Conservation (phyloP, 2,113 vertebrate species). For the Camelus bactrianus region DNA sequence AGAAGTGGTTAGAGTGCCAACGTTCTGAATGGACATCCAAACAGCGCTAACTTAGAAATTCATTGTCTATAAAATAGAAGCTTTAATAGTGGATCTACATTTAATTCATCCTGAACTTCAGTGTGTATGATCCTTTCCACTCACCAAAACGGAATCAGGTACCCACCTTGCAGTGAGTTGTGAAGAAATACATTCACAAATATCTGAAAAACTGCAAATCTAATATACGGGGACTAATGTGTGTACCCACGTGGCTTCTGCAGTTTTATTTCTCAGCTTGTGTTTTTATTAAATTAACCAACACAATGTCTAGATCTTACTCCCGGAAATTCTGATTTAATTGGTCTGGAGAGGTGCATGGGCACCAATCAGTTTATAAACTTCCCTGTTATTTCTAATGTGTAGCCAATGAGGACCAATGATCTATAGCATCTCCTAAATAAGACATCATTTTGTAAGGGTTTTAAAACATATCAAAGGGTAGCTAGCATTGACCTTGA, state of each 20-base stretch:
- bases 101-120: background rate
- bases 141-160: background rate
- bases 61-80: background rate
- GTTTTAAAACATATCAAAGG: background rate
- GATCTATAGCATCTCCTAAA: background rate
- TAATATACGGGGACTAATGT: background rate
- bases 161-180: background rate
- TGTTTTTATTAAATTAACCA: slow-evolving; percentile 33
- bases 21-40: background rate
- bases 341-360: background rate
- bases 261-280: slow-evolving; percentile 22
- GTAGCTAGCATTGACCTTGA: background rate
- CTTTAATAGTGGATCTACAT: background rate
- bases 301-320: background rate
- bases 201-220: background rate
- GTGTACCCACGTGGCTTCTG: background rate
- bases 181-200: background rate
- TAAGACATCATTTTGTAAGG: background rate
- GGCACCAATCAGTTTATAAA: background rate
- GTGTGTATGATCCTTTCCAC: background rate
- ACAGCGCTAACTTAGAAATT: background rate
- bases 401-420: background rate
- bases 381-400: background rate
- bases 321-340: background rate
- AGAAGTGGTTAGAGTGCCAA: background rate